phyloP scores from a whole-genome alignment of 2,888 invertebrate species.

The Eugnorisma glareosa region DNA sequence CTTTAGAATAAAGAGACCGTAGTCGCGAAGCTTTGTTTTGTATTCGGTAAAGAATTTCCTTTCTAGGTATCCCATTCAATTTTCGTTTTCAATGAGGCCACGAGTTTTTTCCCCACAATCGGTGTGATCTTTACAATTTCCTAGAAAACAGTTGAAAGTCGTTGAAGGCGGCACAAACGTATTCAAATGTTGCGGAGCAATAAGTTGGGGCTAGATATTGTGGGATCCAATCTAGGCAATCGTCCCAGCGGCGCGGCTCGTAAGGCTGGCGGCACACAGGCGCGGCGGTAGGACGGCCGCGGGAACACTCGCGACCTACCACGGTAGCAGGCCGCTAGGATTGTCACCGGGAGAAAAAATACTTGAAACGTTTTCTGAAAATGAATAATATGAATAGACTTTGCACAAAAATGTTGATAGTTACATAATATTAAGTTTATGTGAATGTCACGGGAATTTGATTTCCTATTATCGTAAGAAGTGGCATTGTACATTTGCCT shows the following conservation, averaged over 20 bases:
- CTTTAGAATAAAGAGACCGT: slow-evolving; percentile 11
- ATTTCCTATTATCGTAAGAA: not conserved
- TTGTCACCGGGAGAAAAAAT: slow-evolving; percentile 1
- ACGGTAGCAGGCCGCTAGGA: not conserved
- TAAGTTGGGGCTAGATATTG: slow-evolving; percentile 51
- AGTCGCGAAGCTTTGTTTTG: not conserved
- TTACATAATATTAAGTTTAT: not conserved
- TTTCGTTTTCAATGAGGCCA: slow-evolving; percentile 23
- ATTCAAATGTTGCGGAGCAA: slow-evolving; percentile 62
- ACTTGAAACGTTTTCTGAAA: not conserved
- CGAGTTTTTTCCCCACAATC: slow-evolving; percentile 6
- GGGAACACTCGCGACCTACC: slow-evolving; percentile 45
- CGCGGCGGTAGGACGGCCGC: slow-evolving; percentile 46
- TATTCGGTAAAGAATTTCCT: slow-evolving; percentile 1
- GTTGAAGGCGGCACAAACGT: slow-evolving; percentile 23
- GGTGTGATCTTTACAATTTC: slow-evolving; percentile 23
- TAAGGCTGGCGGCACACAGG: slow-evolving; percentile 48
- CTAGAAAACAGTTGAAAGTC: slow-evolving; percentile 34
- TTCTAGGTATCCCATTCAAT: slow-evolving; percentile 27
- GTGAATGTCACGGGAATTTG: not conserved
- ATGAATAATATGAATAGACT: not conserved
- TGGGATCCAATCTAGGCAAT: slow-evolving; percentile 71
- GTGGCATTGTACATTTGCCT: not conserved
- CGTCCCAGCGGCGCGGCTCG: slow-evolving; percentile 62
- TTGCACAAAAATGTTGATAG: not conserved